phyloP scores from a whole-genome alignment of 2,888 invertebrate genomes.

The Spodoptera exigua region DNA sequence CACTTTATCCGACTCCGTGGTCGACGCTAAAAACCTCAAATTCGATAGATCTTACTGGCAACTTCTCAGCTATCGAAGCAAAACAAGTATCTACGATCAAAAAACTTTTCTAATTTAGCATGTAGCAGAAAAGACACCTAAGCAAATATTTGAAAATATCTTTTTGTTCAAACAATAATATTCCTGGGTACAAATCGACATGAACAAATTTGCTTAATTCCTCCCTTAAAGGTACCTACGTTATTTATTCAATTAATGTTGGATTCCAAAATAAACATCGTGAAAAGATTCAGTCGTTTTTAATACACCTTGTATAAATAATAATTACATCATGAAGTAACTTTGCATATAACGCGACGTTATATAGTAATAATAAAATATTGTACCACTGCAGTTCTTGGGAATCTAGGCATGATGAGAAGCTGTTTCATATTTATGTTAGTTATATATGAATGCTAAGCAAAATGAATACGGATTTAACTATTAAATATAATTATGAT shows the following conservation, averaged over 20 bases:
- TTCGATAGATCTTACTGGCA: too few species aligned
- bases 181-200: slow-evolving; percentile 31
- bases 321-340: slow-evolving; percentile 14
- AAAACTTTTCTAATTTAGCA: slow-evolving; percentile 12
- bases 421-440: too few species aligned
- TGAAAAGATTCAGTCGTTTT: slow-evolving; percentile 27
- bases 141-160: slow-evolving; percentile 29
- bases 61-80: too few species aligned
- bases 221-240: slow-evolving; percentile 26
- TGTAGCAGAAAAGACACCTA: slow-evolving; percentile 17
- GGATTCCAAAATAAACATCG: slow-evolving; percentile 35
- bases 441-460: too few species aligned
- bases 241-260: slow-evolving; percentile 53
- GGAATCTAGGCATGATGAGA: too few species aligned
- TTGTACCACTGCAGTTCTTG: too few species aligned
- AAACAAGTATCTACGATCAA: slow-evolving; percentile 1
- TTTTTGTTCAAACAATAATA: slow-evolving; percentile 42
- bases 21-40: too few species aligned
- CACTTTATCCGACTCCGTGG: too few species aligned
- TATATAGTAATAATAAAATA: background rate
- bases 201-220: slow-evolving; percentile 47
- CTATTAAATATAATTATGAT: too few species aligned
- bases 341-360: background rate
- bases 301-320: slow-evolving; percentile 31
- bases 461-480: too few species aligned